Conservation (phyloP, 2,797 vertebrate species). For the Xiphorhynchus erythropygius region DNA sequence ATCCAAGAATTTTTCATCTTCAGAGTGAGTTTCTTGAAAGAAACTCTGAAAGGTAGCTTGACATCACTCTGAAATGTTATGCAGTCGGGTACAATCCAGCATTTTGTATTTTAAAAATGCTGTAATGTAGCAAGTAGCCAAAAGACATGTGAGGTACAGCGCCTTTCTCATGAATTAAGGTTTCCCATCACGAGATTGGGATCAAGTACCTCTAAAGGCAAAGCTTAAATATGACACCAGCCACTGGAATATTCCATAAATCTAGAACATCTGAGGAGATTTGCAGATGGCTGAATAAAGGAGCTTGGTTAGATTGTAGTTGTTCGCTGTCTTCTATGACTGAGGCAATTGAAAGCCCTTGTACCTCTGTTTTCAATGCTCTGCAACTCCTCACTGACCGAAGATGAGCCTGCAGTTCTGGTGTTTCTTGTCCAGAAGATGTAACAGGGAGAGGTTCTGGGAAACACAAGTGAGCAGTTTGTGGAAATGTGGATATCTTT, state of each 20-base stretch:
- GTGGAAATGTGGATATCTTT: not conserved
- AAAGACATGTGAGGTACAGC: not conserved
- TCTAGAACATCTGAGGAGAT: not conserved
- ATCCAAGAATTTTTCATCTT: not conserved
- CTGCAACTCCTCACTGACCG: not conserved
- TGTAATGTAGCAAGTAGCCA: not conserved
- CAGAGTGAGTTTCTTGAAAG: not conserved
- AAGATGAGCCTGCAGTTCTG: not conserved
- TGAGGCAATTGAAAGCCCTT: rapidly evolving
- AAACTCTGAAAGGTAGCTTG: not conserved
- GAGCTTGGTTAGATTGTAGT: not conserved
- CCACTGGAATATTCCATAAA: not conserved
- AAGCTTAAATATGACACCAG: not conserved
- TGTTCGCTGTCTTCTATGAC: not conserved
- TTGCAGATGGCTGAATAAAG: not conserved
- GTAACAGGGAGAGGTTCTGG: not conserved
- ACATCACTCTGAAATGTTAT: not conserved
- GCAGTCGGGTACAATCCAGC: not conserved
- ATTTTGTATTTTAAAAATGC: not conserved
- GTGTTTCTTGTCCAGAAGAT: not conserved
- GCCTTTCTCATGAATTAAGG: not conserved
- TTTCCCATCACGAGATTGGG: not conserved
- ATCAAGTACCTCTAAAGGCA: not conserved
- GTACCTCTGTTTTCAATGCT: not conserved
- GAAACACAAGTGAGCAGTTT: not conserved